Percentiles rank a stretch among this genome's conserved stretches.
These are phyloP conservation scores for Anguilla obscura DNA, from an alignment of 2,797 vertebrate species.

Conservation along the genomic window DNA sequence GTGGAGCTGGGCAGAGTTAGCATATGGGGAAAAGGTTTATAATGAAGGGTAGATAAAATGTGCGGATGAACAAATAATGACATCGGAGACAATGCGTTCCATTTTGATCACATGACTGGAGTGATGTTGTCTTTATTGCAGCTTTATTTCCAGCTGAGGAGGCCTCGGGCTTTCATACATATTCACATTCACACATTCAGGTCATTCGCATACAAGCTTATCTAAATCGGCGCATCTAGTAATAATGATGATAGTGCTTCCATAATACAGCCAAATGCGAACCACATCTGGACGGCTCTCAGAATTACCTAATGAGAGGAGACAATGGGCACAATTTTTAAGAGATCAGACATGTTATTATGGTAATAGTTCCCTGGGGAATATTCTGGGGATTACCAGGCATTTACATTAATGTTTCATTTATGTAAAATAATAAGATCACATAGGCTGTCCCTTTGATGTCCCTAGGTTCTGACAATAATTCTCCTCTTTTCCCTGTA, in stretches of 20 bases:
- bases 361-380: not conserved
- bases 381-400: not conserved
- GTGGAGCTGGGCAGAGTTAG: not conserved
- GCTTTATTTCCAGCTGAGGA: not conserved
- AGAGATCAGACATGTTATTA: conserved; percentile 19
- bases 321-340: not conserved
- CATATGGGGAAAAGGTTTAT: not conserved
- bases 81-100: not conserved
- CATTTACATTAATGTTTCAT: conserved; percentile 13
- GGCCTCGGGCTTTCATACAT: not conserved
- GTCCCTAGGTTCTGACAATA: not conserved
- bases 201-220: not conserved
- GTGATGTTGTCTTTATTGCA: not conserved
- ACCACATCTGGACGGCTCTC: not conserved
- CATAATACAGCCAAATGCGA: not conserved
- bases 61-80: not conserved
- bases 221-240: not conserved
- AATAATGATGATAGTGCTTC: not conserved
- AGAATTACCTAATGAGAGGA: not conserved
- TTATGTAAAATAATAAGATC: not conserved
- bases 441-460: not conserved
- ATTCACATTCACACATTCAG: not conserved
- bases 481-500: not conserved
- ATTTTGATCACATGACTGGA: not conserved
- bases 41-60: not conserved